phyloP scores from a whole-genome alignment of 2,113 vertebrate genomes.

The Brachypteracias leptosomus region DNA sequence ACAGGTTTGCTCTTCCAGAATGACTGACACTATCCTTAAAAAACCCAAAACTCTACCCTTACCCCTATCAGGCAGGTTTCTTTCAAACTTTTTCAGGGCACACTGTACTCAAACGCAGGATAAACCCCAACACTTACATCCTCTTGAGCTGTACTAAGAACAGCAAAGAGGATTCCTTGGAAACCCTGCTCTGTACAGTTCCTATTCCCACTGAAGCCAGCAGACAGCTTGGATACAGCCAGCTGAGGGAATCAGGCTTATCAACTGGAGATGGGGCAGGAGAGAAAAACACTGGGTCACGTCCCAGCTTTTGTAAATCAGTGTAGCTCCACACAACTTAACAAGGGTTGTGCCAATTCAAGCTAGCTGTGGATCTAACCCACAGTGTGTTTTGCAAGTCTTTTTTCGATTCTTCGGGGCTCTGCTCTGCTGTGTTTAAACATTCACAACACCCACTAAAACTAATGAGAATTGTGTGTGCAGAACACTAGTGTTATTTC shows the following conservation, averaged over 20 bases:
- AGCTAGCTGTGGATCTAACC: constrained; percentile 23
- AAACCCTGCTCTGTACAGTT: not conserved
- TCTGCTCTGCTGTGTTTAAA: constrained; percentile 32
- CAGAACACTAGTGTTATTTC: constrained; percentile 33
- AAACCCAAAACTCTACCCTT: not conserved
- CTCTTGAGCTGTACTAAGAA: not conserved
- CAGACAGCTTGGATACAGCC: not conserved
- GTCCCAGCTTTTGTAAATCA: not conserved
- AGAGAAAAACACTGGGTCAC: not conserved
- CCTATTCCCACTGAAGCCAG: not conserved
- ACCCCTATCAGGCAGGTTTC: not conserved
- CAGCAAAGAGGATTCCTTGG: not conserved
- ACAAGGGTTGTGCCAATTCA: not conserved
- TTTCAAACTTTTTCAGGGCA: not conserved
- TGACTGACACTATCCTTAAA: not conserved
- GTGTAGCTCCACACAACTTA: not conserved
- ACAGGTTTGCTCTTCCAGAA: not conserved
- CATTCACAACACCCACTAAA: constrained; percentile 49
- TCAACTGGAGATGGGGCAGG: not conserved
- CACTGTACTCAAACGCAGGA: not conserved
- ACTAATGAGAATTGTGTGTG: constrained; percentile 48
- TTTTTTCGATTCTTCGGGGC: constrained; percentile 53
- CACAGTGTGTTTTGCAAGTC: constrained; percentile 50
- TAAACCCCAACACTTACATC: not conserved
- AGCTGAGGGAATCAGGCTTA: not conserved